Base-by-base conservation (phyloP, 1,140 invertebrate species). In the Diplogasteroides magnus region DNA sequence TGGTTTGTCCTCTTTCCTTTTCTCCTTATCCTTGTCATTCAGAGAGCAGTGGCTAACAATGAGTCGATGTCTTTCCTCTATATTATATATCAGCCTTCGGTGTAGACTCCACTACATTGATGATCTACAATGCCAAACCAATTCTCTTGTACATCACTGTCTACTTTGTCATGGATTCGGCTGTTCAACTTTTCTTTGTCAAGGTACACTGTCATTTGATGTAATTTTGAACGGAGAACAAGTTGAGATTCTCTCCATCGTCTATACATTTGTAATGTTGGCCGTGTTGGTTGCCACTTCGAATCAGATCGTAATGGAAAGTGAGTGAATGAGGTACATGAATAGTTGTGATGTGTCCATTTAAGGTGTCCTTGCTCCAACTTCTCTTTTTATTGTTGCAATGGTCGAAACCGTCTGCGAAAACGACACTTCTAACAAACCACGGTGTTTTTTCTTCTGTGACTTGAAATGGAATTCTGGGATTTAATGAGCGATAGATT, bases 231-330 rank as follows among this genome's bases (percentile, higher is more conserved):
- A 32, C 0, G n/a, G 28, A 48, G 14, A 48, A 14, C 31, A 11
- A 14, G 13, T 37, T 29, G 11, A 64, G 62, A 37, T 76, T 75
- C 84, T 97, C 75, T 97, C 93, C 26, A 94, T 94, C 28, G 87
- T 89, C 2, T 98, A 98, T 84, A 94, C 94, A 3, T 87, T 98
- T 82, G 90, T 98, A 71, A 98, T 98, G 95, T 95, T 98, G 90
- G 94, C 96, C 77, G 95, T 98, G 2, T 91, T 98, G 67, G 94
- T 98, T n/a, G 94, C 94, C 88, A 97, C 95, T 0, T 91, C 93
- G 0, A 87, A 96, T n/a, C 94, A 97, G 83, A 87, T 97, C 86
- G 93, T 93, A 29, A 88, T 94, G 60, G 92, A 83, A 68, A 79
- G 76, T 78, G 27, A 61, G 76, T 77, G 23, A 13, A 74, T 32